A percentile compares a stretch with the other conserved stretches of the same genome.
These are phyloP conservation scores for Casuarius casuarius DNA, from an alignment of 2,113 vertebrate genomes.

Conservation along the genomic window DNA sequence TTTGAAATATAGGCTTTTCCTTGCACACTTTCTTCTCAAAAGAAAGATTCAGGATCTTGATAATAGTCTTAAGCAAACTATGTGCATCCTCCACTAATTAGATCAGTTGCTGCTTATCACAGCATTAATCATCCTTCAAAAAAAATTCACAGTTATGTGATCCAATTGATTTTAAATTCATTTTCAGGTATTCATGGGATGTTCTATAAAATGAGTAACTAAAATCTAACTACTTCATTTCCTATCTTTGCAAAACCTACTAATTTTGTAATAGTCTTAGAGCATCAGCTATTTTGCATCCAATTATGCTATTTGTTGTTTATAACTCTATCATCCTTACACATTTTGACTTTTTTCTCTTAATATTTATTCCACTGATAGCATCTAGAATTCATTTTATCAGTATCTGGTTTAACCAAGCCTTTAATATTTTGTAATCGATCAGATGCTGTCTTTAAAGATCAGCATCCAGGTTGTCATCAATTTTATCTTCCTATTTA, in stretches of 20 bases:
- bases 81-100: not conserved
- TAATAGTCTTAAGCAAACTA: not conserved
- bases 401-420: not conserved
- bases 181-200: not conserved
- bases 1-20: not conserved
- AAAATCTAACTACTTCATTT: not conserved
- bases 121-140: not conserved
- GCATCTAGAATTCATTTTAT: not conserved
- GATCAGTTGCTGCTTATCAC: not conserved
- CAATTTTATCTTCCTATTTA: not conserved
- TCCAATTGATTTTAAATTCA: not conserved
- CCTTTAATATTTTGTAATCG: not conserved
- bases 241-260: not conserved
- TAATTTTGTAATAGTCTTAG: not conserved
- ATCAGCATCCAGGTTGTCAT: not conserved
- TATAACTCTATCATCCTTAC: not conserved
- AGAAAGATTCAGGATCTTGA: not conserved
- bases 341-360: not conserved
- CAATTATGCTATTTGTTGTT: not conserved
- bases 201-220: not conserved
- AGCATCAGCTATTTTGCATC: not conserved
- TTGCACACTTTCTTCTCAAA: not conserved
- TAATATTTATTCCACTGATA: not conserved
- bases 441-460: constrained; percentile 33
- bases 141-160: not conserved